phyloP scores from a whole-genome alignment of 2,888 invertebrate genomes.

The Plusia festucae region DNA sequence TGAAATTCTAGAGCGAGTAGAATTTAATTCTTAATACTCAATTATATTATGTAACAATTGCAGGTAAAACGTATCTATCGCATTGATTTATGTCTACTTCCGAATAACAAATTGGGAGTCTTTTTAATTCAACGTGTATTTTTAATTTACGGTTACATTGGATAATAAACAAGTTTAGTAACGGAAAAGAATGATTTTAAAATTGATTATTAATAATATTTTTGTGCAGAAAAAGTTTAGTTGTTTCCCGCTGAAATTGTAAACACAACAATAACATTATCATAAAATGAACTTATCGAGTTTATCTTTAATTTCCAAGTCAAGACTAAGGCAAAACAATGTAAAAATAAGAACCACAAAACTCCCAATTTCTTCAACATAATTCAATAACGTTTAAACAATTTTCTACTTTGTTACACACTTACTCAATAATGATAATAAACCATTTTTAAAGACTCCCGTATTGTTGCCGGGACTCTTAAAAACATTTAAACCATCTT shows the following conservation, averaged over 20 bases:
- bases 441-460: not conserved
- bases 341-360: not conserved
- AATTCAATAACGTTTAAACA: not conserved
- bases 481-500: no score
- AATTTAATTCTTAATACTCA: no score
- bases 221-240: not conserved
- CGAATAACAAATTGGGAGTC: no score
- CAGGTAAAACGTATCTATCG: no score
- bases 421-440: not conserved
- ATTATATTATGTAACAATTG: no score
- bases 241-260: not conserved
- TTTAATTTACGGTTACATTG: no score
- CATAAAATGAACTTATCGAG: not conserved
- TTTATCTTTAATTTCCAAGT: conserved; percentile 7
- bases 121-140: no score
- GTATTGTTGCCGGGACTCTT: not conserved
- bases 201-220: not conserved
- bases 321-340: not conserved
- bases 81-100: no score
- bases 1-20: no score
- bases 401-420: not conserved
- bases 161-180: no score
- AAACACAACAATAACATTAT: conserved; percentile 4
- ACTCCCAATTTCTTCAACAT: not conserved
- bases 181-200: not conserved